Base-by-base conservation (phyloP, 1,140 invertebrate species). In the Meloidogyne exigua region DNA sequence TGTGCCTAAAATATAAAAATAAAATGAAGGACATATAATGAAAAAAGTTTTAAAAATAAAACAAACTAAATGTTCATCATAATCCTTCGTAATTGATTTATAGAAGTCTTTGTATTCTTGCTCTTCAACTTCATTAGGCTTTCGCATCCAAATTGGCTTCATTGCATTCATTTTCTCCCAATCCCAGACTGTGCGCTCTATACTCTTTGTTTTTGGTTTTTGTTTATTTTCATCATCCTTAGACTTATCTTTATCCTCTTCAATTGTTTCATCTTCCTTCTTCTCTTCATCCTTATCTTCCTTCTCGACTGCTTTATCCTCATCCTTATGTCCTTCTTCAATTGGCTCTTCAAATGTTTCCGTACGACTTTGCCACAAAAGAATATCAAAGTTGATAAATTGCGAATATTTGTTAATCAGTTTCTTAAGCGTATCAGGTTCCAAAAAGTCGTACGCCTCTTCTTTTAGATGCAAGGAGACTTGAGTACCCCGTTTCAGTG, bases 351-450 rank as follows among this genome's bases (percentile, higher is more conserved):
- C 93, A 68, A 94, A 93, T 76, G 93, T 92, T 79, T 96, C 91
- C 26, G 93, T 94, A 89, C 90, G 96, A 88, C 93, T 95, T 57
- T 92, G 91, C 96, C 96, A 99, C 84, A 99, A 88, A 88, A 94
- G 94, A 85, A 99, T 99, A 23, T 94, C 93, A 90, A 99, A 99
- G 88, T 98, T 98, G 83, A 99, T 99, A 88, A 99, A 99, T 89
- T 99, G 96, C 0, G 94, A 97, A 89, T 99, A 99, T 89, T 98
- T 99, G 88, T 93, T 94, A 32, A 99, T 92, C 7, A 99, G 89
- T 79, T 92, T 92, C 80, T 92, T 92, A 21, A 99, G 91, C 3
- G 94, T 96, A 81, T 95, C 92, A 72, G 93, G 90, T 88, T 99
- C 95, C 76, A 99, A 88, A 89, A 94, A 99, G 88, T 99, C 96